Evolutionary conservation across 2,797 vertebrate genomes (phyloP), one percentile per base, ranked within the genome.

Genomic region (Chloroceryle inda): DNA sequence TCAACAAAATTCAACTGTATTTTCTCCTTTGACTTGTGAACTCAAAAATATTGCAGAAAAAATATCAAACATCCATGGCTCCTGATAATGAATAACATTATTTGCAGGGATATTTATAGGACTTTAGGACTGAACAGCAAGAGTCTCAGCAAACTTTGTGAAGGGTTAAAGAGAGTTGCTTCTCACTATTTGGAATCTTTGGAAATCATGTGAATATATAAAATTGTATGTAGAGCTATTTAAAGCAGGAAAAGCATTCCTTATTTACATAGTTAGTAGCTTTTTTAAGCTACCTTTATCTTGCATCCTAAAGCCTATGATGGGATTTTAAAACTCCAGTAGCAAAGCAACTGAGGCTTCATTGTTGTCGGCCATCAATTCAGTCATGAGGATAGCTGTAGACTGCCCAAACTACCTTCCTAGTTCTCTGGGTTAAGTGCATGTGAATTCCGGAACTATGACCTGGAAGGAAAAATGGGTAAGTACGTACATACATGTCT

Each of bases 401-500:
- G 35, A 13, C 49, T 74, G 33, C 35, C 18, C 23, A 15, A 16
- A 9, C 40, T 63, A 18, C n/a, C 33, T 73, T 42, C 42, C 37
- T 42, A 37, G 24, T 11, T 76, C 14, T 77, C 42, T 80, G 9
- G 0, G 0, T 21, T 72, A 53, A n/a, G 6, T 38, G 15, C 26
- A 15, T 10, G 4, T 29, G 42, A 13, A 12, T 63, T 85, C 63
- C 29, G 55, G 49, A 85, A 18, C 44, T 61, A 64, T 80, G 21
- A 86, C 42, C 42, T n/a, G 24, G 11, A 15, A 88, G 50, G 33
- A 53, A 64, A 58, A 75, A 24, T 35, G 5, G 14, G 14, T 40
- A 40, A 40, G 40, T 40, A 15, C 1, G 8, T 40, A 1, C 1
- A 0, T 13, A 4, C 2, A 3, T 42, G 40, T 40, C 40, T 40